Base-by-base conservation (phyloP, 2,888 invertebrate genomes). In the Phyllotreta striolata region DNA sequence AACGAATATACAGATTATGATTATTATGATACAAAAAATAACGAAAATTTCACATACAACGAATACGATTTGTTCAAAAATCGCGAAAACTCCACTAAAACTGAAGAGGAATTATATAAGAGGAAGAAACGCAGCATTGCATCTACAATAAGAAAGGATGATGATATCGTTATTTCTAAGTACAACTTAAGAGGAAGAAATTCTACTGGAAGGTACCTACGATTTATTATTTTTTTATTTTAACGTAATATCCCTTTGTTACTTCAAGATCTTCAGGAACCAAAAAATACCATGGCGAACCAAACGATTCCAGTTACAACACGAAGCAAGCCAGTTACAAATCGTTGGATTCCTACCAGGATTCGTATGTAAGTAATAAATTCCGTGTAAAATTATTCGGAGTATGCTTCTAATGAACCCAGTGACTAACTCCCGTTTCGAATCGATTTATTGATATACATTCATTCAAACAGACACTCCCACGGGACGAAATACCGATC, bases 71-170 rank as follows among this genome's bases (percentile, higher is more conserved):
- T 24, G n/a, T n/a, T 24, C 1, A 24, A 24, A 24, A 24, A 24
- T 3, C 24, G 71, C 12, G 67, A 66, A 44, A 10, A 41, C 10
- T 3, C 41, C 9, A 41, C 9, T 39, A 39, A 39, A 39, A 39
- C 39, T 41, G 41, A 41, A 10, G 10, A 41, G 1, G 63, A 62
- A 56, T 64, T 71, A 35, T 47, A 49, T 13, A 61, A 14, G 35
- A 79, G 83, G 67, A 76, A 73, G 69, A 74, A 79, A 69, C 79
- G 84, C 57, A 81, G 82, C 40, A 78, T 84, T 41, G 59, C 75
- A 9, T 73, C 72, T 7, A 69, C 75, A 12, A n/a, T n/a, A n/a
- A 77, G 77, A 8, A 44, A 70, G 6, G 78, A 78, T 72, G 82
- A 82, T 43, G 72, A 63, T 47, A 74, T 72, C 59, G 63, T 66